These are phyloP conservation scores for Augochlora pura DNA, from an alignment of 1,140 invertebrate genomes.

Conservation along the genomic window DNA sequence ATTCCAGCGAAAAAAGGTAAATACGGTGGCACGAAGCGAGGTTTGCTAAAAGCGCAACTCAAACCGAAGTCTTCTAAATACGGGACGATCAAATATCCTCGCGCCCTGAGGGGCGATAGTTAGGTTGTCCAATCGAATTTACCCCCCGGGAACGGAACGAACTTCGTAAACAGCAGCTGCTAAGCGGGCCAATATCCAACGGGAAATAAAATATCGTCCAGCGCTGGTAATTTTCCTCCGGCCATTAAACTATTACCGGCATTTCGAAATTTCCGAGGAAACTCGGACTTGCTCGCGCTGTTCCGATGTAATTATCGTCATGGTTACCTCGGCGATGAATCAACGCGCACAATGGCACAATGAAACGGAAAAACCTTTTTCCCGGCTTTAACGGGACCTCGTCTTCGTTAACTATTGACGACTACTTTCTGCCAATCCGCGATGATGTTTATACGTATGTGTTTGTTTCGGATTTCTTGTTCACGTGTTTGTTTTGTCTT, in stretches of 20 bases:
- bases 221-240: not conserved
- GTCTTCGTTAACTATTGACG: too few relatives aligned
- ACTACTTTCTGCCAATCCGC: too few relatives aligned
- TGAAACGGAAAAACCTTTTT: not conserved
- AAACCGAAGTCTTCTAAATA: not conserved
- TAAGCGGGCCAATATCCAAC: too few relatives aligned
- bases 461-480: too few relatives aligned
- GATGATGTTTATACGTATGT: too few relatives aligned
- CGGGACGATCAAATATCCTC: not conserved
- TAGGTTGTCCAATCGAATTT: not conserved
- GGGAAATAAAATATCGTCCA: not conserved
- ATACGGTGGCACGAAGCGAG: not conserved
- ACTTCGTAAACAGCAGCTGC: not conserved
- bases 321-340: not conserved
- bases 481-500: too few relatives aligned
- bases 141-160: not conserved
- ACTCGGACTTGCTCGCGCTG: not conserved
- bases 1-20: not conserved
- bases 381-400: too few relatives aligned
- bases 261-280: not conserved
- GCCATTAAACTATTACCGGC: not conserved
- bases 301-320: not conserved
- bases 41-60: not conserved
- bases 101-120: not conserved
- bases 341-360: not conserved